A percentile compares a stretch with the other conserved stretches of the same genome.
Conservation (phyloP, 1,140 invertebrate genomes). For the Matsumurasca onukii region DNA sequence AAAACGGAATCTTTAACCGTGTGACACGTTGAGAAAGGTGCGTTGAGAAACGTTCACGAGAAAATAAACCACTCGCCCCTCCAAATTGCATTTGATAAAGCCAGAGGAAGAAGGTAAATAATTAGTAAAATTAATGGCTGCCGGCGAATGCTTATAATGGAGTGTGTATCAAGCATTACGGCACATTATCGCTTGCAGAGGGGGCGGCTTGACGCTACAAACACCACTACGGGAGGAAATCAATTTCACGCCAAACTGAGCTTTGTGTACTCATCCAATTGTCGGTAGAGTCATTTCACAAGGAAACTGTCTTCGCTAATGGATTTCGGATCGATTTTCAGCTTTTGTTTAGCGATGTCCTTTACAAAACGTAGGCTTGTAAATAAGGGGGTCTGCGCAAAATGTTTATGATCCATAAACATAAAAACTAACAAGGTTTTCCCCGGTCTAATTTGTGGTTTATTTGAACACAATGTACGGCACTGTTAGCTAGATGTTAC, state of each 20-base stretch:
- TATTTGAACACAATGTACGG: too few species aligned
- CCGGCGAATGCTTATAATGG: conserved; percentile 11
- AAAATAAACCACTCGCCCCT: too few species aligned
- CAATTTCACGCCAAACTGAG: conserved; percentile 32
- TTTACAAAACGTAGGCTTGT: too few species aligned
- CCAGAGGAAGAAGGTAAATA: too few species aligned
- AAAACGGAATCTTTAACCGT: too few species aligned
- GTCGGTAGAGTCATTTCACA: conserved; percentile 28
- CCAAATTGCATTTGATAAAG: conserved; percentile 1
- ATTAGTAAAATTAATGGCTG: conserved; percentile 13
- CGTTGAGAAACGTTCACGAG: too few species aligned
- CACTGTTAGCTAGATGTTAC: too few species aligned
- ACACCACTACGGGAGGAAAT: conserved; percentile 28
- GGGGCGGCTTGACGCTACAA: conserved; percentile 17
- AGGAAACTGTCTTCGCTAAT: conserved; percentile 28
- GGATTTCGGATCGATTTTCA: conserved; percentile 23
- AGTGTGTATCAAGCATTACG: conserved; percentile 23
- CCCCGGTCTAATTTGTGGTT: neutral
- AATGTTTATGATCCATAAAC: too few species aligned
- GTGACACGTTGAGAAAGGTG: too few species aligned
- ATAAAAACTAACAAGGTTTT: conserved; percentile 6
- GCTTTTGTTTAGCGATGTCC: conserved; percentile 14
- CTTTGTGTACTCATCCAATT: conserved; percentile 32
- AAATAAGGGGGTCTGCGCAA: too few species aligned
- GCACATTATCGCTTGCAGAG: conserved; percentile 24